phyloP scores from a whole-genome alignment of 1,140 invertebrate genomes.

The Lepidurus packardi region DNA sequence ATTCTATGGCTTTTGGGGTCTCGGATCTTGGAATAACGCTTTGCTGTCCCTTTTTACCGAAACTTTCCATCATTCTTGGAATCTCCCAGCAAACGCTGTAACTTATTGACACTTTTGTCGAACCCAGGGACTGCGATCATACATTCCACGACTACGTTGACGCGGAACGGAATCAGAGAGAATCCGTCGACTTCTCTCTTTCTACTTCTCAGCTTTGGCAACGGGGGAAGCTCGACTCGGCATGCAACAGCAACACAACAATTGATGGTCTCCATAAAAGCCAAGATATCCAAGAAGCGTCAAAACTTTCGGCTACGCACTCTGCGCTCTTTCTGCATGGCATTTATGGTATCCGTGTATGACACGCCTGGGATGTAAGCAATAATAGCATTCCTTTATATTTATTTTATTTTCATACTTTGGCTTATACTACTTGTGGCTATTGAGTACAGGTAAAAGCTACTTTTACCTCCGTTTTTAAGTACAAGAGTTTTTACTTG shows the following conservation, averaged over 20 bases:
- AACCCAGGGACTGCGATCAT: not conserved
- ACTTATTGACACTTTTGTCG: not conserved
- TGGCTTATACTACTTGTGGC: not conserved
- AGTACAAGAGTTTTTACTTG: too few species aligned
- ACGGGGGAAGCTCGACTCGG: not conserved
- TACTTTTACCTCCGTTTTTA: too few species aligned
- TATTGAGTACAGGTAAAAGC: too few species aligned
- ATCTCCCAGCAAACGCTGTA: not conserved
- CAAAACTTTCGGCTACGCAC: not conserved
- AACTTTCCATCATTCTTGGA: not conserved
- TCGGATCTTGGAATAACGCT: not conserved
- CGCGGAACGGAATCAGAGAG: slow-evolving; percentile 11
- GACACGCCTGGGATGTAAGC: slow-evolving; percentile 18
- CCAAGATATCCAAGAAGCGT: not conserved
- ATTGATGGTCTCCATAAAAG: slow-evolving; percentile 11
- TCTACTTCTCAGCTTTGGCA: not conserved
- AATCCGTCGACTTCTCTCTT: not conserved
- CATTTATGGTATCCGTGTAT: slow-evolving; percentile 22
- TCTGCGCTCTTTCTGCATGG: not conserved
- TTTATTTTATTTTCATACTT: not conserved
- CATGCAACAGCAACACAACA: not conserved
- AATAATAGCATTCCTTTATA: not conserved
- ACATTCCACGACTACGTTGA: slow-evolving; percentile 5
- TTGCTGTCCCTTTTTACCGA: too few species aligned
- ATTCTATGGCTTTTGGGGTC: not conserved